Conservation (phyloP, 2,888 invertebrate genomes). For the Sepioteuthis lessoniana region DNA sequence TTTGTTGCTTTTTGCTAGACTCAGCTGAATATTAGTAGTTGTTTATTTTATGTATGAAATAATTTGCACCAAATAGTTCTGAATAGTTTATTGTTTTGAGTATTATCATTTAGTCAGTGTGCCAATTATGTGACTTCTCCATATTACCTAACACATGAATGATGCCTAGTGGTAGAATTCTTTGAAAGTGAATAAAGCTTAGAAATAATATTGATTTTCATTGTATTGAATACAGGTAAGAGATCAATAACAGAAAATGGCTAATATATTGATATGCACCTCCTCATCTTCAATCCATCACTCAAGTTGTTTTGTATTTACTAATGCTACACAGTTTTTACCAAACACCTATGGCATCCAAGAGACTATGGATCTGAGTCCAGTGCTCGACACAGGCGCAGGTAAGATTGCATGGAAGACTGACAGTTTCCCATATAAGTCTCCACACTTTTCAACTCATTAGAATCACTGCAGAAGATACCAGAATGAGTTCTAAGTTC, state of each 20-base stretch:
- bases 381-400: too few relatives aligned
- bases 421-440: too few relatives aligned
- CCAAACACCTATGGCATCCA: too few relatives aligned
- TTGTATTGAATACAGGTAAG: not conserved
- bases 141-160: not conserved
- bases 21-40: not conserved
- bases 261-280: too few relatives aligned
- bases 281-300: too few relatives aligned
- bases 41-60: not conserved
- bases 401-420: too few relatives aligned
- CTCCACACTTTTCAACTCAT: too few relatives aligned
- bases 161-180: not conserved
- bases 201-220: not conserved
- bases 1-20: not conserved
- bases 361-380: too few relatives aligned
- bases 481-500: too few relatives aligned
- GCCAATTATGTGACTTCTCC: not conserved
- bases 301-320: too few relatives aligned
- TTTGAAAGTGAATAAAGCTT: not conserved
- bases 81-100: not conserved
- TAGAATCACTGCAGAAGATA: too few relatives aligned
- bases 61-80: not conserved
- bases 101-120: not conserved
- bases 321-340: too few relatives aligned
- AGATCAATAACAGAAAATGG: not conserved